A percentile compares a stretch with the other conserved stretches of the same genome.
These are phyloP conservation scores for Bimastos eiseni DNA, from an alignment of 2,888 invertebrate species.

Conservation along the genomic window DNA sequence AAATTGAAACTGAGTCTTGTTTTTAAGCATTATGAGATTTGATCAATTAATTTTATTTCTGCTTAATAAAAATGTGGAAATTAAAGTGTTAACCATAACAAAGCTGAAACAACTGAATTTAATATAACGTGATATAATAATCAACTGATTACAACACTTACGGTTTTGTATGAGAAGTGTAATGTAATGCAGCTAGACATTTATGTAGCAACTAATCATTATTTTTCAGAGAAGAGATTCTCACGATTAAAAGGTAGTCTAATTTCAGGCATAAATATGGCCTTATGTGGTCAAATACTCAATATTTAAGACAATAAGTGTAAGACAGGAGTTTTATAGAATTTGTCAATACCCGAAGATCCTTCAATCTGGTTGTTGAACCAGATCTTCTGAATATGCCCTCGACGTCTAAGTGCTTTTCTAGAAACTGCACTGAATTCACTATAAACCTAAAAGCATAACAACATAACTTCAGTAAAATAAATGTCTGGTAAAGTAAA, in stretches of 20 bases:
- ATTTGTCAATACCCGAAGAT: slow-evolving; percentile 19
- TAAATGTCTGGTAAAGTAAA: neutral
- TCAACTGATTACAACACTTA: neutral
- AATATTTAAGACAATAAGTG: neutral
- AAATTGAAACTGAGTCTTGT: neutral
- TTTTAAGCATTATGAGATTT: neutral
- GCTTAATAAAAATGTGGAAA: neutral
- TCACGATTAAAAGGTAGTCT: neutral
- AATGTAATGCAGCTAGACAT: neutral
- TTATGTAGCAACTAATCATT: neutral
- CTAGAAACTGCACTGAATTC: slow-evolving; percentile 13
- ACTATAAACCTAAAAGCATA: slow-evolving; percentile 19
- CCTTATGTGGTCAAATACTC: neutral
- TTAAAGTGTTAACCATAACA: neutral
- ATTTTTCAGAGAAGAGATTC: neutral
- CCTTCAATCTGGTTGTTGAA: neutral
- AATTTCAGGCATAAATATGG: neutral
- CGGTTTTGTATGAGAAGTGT: neutral
- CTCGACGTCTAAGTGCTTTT: slow-evolving; percentile 8
- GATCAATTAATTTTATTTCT: neutral
- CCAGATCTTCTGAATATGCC: slow-evolving; percentile 21
- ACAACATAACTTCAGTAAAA: neutral
- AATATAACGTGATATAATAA: neutral
- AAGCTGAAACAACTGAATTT: neutral
- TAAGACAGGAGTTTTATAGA: neutral